Conservation (phyloP, 2,797 vertebrate genomes). For the Melanotaenia parkinsoni region DNA sequence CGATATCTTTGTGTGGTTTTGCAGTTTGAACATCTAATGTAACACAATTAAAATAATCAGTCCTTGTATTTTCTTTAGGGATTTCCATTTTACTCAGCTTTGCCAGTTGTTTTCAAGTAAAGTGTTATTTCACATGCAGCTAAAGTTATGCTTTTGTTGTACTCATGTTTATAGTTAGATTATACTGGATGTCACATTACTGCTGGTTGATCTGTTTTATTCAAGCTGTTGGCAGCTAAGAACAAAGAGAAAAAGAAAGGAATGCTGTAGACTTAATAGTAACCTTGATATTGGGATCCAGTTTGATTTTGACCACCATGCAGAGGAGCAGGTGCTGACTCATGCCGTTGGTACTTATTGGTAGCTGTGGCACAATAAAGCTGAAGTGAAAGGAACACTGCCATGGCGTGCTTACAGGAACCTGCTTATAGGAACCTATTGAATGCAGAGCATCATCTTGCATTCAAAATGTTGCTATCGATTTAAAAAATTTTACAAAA, state of each 20-base stretch:
- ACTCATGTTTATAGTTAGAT: not conserved
- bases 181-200: not conserved
- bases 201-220: not conserved
- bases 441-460: too few species aligned
- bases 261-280: not conserved
- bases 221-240: not conserved
- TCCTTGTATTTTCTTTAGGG: too few species aligned
- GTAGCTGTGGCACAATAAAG: too few species aligned
- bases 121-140: too few species aligned
- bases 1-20: too few species aligned
- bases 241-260: not conserved
- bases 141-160: not conserved
- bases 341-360: too few species aligned
- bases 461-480: too few species aligned
- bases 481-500: not conserved
- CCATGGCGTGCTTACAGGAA: not conserved
- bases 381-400: not conserved
- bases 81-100: too few species aligned
- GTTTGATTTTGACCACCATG: not conserved
- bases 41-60: too few species aligned
- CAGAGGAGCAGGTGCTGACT: too few species aligned
- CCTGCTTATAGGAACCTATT: not conserved
- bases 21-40: too few species aligned
- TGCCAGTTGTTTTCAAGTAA: too few species aligned
- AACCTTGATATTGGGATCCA: not conserved